phyloP scores from a whole-genome alignment of 2,113 vertebrate species.

The Spilogale gracilis region DNA sequence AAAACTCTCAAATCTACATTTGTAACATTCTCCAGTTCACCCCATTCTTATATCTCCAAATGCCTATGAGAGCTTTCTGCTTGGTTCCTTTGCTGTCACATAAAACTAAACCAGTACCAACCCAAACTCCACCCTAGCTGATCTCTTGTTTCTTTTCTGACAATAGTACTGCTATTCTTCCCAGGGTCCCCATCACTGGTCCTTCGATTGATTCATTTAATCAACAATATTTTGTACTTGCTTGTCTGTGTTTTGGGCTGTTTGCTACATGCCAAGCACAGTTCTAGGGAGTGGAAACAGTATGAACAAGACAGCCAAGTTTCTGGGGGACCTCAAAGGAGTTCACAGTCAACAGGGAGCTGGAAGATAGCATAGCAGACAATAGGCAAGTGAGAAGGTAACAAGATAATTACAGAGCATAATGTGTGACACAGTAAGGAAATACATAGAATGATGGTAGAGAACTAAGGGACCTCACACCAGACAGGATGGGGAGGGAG shows the following conservation, averaged over 20 bases:
- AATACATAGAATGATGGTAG: neutral
- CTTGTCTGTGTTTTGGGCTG: neutral
- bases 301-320: neutral
- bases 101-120: neutral
- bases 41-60: neutral
- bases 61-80: neutral
- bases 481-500: neutral
- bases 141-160: neutral
- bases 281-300: neutral
- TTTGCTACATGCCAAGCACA: neutral
- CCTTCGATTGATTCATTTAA: neutral
- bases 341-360: neutral
- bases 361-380: neutral
- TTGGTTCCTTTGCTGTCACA: neutral
- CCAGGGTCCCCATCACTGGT: neutral
- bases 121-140: neutral
- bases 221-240: neutral
- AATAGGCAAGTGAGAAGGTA: neutral
- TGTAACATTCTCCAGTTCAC: neutral
- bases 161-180: neutral
- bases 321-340: neutral
- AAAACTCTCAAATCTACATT: neutral
- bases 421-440: neutral
- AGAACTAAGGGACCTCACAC: neutral
- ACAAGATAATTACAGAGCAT: neutral